Percentiles rank a stretch among this genome's conserved stretches.
Conservation (phyloP, 1,140 invertebrate species). For the Drosophila eugracilis region DNA sequence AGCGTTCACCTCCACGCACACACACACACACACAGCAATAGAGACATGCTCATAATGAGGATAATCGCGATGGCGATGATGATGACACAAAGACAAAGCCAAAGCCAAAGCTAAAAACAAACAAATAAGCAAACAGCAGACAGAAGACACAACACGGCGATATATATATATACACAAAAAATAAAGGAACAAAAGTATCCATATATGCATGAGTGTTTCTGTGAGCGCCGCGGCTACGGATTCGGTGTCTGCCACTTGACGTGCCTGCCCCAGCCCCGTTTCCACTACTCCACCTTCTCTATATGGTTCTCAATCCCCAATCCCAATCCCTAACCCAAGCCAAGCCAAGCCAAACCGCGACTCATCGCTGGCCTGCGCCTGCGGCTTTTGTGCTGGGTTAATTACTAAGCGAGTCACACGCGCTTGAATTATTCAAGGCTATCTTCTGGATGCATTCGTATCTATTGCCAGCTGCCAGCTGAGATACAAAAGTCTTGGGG, state of each 20-base stretch:
- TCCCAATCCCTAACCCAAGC: constrained; percentile 22
- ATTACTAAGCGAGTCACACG: constrained; percentile 83
- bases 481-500: constrained; percentile 13
- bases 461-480: constrained; percentile 72
- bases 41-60: constrained; percentile 48
- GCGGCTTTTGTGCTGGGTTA: constrained; percentile 80
- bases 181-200: constrained; percentile 71
- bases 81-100: constrained; percentile 79
- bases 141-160: constrained; percentile 41
- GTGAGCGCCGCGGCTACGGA: constrained; percentile 44
- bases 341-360: constrained; percentile 45
- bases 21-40: constrained; percentile 9
- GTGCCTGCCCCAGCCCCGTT: constrained; percentile 39
- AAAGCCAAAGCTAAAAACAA: constrained; percentile 66
- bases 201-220: constrained; percentile 57
- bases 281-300: neutral
- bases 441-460: constrained; percentile 57
- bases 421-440: constrained; percentile 83
- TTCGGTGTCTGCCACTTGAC: constrained; percentile 76
- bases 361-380: constrained; percentile 68
- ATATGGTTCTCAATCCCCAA: neutral
- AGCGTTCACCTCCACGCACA: constrained; percentile 73
- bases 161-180: constrained; percentile 44
- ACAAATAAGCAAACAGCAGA: constrained; percentile 55
- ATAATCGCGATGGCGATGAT: constrained; percentile 73